Conservation (phyloP, 2,113 vertebrate species). For the Syngnathus scovelli region DNA sequence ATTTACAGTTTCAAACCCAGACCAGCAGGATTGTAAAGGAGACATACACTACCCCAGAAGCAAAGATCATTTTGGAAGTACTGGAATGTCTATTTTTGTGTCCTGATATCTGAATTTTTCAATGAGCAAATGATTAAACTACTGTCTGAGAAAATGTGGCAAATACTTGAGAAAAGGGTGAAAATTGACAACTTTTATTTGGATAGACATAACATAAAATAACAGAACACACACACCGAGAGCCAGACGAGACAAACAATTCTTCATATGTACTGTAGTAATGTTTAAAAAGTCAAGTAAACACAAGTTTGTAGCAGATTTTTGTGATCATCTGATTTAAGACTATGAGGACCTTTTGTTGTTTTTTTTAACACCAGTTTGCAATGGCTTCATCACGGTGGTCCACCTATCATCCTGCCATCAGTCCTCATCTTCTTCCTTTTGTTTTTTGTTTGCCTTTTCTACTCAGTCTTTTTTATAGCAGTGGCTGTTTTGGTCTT, state of each 20-base stretch:
- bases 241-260: constrained; percentile 25
- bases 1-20: background rate
- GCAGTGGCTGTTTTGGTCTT: constrained; percentile 71
- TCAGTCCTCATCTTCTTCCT: constrained; percentile 39
- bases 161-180: constrained; percentile 20
- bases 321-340: constrained; percentile 14
- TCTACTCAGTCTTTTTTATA: constrained; percentile 64
- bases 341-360: constrained; percentile 32
- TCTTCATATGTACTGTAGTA: constrained; percentile 34
- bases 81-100: background rate
- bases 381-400: constrained; percentile 53
- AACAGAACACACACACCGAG: constrained; percentile 30
- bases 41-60: background rate
- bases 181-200: constrained; percentile 22
- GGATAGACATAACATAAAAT: constrained; percentile 17
- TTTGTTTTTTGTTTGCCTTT: constrained; percentile 28
- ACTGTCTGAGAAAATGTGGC: constrained; percentile 70
- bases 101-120: constrained; percentile 60
- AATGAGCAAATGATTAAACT: constrained; percentile 37
- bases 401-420: constrained; percentile 15
- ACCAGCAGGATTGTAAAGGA: background rate
- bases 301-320: constrained; percentile 18
- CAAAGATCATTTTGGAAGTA: background rate
- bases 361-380: background rate
- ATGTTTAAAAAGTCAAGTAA: constrained; percentile 38